Evolutionary conservation across 2,113 vertebrate species (phyloP), one percentile per base, ranked within the genome.

Genomic region (Hemiscyllium ocellatum): DNA sequence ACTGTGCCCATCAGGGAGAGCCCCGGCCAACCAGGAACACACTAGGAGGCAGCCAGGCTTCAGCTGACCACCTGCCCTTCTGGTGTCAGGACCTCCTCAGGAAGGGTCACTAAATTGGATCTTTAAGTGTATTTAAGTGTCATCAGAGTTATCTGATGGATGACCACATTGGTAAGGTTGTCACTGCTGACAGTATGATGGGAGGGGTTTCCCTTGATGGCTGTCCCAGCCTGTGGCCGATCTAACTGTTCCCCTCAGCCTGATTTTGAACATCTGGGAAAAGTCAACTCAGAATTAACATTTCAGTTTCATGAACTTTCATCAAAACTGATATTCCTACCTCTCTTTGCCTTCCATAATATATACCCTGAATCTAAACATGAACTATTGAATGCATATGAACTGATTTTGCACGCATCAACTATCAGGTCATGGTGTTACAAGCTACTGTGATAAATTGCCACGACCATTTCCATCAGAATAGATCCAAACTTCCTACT

Each of bases 361-460:
- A 93, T 0, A 68, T 66, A 93, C 33, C 56, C 17, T 66, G n/a
- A 66, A 66, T 93, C 89, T 68, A 93, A 66, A 68, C 89, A 37
- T 66, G 89, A 93, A 93, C 61, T 93, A 93, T 93, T 61, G 2
- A 93, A 93, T 65, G 17, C 61, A 66, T 66, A 93, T 93, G 89
- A 93, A 93, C 61, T 93, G 61, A 93, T 93, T 61, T 93, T 93
- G 89, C 61, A 93, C 61, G 37, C 61, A 93, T 65, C 61, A 93
- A n/a, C 61, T 93, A 61, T 68, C 89, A 93, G 61, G 6, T 93
- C 89, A 66, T 66, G 33, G 66, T 91, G 89, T 68, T 93, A 93
- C 56, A 37, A 93, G 33, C 56, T 93, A n/a, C 89, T 93, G 89
- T 93, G 89, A 93, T 37, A 93, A 93, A 66, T 93, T 93, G 33